phyloP scores from a whole-genome alignment of 2,113 vertebrate species.

The Malurus alboscapulatus region DNA sequence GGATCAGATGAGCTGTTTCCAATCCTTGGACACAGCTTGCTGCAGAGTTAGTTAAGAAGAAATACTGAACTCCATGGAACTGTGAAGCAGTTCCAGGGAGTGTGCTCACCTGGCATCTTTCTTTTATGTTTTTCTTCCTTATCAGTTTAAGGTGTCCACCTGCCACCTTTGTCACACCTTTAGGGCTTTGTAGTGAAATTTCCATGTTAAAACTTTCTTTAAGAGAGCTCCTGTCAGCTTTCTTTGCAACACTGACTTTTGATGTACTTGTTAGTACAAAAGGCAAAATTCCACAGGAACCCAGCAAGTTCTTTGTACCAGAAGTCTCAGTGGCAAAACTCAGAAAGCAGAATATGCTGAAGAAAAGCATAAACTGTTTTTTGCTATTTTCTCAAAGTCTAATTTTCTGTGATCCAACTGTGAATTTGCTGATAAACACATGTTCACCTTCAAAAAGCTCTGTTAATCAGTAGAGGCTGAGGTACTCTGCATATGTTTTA shows the following conservation, averaged over 20 bases:
- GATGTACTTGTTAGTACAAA: conserved; percentile 17
- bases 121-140: not conserved
- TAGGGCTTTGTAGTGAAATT: not conserved
- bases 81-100: not conserved
- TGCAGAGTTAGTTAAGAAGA: not conserved
- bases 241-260: not conserved
- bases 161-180: not conserved
- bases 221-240: conserved; percentile 3
- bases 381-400: not conserved
- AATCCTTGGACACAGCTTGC: not conserved
- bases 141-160: not conserved
- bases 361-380: not conserved
- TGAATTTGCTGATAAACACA: not conserved
- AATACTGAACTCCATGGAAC: not conserved
- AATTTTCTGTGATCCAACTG: not conserved
- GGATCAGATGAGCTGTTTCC: not conserved
- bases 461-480: not conserved
- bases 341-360: not conserved
- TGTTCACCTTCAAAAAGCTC: not conserved
- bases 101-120: not conserved
- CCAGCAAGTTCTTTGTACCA: not conserved
- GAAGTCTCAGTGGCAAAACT: not conserved
- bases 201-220: conserved; percentile 22
- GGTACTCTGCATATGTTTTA: not conserved
- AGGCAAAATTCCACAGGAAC: not conserved